Evolutionary conservation across 2,888 invertebrate genomes (phyloP).

Genomic region (Ormyrus thymus): DNA sequence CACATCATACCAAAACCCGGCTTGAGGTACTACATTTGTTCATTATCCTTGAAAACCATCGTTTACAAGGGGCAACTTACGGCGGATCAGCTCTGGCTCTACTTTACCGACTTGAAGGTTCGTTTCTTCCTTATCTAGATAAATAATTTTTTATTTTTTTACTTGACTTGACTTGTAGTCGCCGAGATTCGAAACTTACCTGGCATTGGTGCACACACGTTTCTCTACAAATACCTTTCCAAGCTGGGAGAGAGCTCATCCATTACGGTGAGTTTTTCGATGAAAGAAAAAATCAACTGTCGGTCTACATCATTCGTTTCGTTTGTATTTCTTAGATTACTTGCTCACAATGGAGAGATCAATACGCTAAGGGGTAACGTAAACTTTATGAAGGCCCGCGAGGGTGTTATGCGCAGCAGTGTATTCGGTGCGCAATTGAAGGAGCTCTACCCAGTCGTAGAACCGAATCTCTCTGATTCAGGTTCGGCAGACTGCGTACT

Average conservation of each 20-base stretch:
- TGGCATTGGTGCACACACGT: slow-evolving; percentile 97
- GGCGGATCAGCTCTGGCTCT: slow-evolving; percentile 93
- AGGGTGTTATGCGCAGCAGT: slow-evolving; percentile 96
- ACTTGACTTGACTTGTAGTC: slow-evolving; percentile 77
- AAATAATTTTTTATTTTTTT: slow-evolving; percentile 15
- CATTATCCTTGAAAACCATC: slow-evolving; percentile 90
- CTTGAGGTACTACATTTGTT: slow-evolving; percentile 96
- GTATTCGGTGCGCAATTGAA: slow-evolving; percentile 89
- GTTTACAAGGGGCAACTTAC: slow-evolving; percentile 99
- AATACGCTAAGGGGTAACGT: slow-evolving; percentile 99
- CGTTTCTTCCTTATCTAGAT: slow-evolving; percentile 1
- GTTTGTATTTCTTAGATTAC: slow-evolving; percentile 77
- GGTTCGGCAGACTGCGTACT: slow-evolving; percentile 98
- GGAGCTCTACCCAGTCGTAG: slow-evolving; percentile 96
- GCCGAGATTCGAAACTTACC: slow-evolving; percentile 92
- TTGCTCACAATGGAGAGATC: slow-evolving; percentile 99
- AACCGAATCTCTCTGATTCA: slow-evolving; percentile 97
- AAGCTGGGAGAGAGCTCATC: slow-evolving; percentile 99
- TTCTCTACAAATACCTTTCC: slow-evolving; percentile 99
- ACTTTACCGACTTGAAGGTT: slow-evolving; percentile 80
- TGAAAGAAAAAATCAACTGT: neutral
- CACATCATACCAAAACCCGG: slow-evolving; percentile 91
- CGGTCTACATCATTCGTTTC: too few species aligned
- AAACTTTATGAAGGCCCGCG: slow-evolving; percentile 98
- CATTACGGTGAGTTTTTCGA: slow-evolving; percentile 83